A percentile compares a stretch with the other conserved stretches of the same genome.
Conservation (phyloP, 1,140 invertebrate species). For the Papilio dardanus region DNA sequence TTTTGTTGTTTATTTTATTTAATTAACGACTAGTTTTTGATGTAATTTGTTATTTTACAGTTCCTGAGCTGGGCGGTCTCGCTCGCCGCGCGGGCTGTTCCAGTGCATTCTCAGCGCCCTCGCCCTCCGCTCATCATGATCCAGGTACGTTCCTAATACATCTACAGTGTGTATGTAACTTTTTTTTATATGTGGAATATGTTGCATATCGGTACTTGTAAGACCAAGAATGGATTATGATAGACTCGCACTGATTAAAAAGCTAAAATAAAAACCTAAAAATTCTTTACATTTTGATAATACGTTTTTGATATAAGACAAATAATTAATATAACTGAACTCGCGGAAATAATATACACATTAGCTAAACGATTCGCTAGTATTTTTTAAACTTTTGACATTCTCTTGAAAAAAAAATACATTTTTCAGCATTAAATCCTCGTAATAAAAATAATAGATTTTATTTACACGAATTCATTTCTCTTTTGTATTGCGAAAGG, state of each 20-base stretch:
- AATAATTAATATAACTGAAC: too few relatives aligned
- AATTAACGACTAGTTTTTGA: too few relatives aligned
- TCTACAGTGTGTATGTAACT: neutral
- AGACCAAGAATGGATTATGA: too few relatives aligned
- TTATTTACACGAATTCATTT: slow-evolving; percentile 8
- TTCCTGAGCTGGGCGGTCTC: slow-evolving; percentile 71
- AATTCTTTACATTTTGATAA: too few relatives aligned
- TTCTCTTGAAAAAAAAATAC: neutral
- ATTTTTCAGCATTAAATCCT: neutral
- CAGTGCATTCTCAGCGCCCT: slow-evolving; percentile 83
- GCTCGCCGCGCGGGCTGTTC: slow-evolving; percentile 80
- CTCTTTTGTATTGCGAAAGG: neutral
- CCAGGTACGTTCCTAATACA: slow-evolving; percentile 74
- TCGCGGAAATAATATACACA: too few relatives aligned
- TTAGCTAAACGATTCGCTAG: too few relatives aligned
- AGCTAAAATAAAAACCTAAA: too few relatives aligned
- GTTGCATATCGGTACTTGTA: neutral
- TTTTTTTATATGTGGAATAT: neutral
- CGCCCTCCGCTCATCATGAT: slow-evolving; percentile 72
- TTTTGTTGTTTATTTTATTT: too few relatives aligned
- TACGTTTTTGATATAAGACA: too few relatives aligned
- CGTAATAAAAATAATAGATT: neutral
- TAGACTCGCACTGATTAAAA: too few relatives aligned
- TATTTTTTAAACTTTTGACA: too few relatives aligned
- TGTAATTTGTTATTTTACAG: too few relatives aligned